Percentiles rank a stretch among this genome's conserved stretches.
phyloP scores from a whole-genome alignment of 2,888 invertebrate species.

The Xestia xanthographa region DNA sequence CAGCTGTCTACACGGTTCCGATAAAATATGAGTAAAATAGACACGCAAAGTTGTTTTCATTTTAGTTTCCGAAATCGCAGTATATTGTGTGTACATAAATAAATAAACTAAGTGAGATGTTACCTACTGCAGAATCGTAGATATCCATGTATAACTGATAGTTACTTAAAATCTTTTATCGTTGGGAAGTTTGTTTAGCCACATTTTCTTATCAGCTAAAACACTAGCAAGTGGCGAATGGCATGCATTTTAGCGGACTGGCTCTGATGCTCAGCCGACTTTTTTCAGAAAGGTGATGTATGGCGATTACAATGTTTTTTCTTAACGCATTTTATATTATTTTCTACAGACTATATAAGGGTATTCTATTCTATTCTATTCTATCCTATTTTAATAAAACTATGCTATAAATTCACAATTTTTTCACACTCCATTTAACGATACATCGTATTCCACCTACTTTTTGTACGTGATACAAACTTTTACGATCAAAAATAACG shows the following conservation, averaged over 20 bases:
- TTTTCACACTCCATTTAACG: slow-evolving; percentile 7
- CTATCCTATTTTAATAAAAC: too few relatives aligned
- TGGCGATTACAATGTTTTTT: background rate
- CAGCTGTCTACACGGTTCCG: background rate
- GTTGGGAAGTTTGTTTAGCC: background rate
- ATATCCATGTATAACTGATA: too few relatives aligned
- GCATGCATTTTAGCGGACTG: too few relatives aligned
- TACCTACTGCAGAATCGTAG: background rate
- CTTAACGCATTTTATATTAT: background rate
- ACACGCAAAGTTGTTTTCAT: background rate
- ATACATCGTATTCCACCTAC: background rate
- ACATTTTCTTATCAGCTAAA: background rate
- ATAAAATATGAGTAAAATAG: background rate
- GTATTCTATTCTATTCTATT: too few relatives aligned
- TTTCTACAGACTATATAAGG: too few relatives aligned
- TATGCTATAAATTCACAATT: background rate
- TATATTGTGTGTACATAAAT: too few relatives aligned
- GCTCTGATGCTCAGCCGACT: too few relatives aligned
- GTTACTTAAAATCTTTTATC: too few relatives aligned
- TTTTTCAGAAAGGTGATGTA: background rate
- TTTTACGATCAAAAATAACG: slow-evolving; percentile 14
- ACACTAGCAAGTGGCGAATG: background rate
- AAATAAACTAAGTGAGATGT: too few relatives aligned
- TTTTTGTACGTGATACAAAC: slow-evolving; percentile 26
- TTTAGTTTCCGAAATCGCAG: background rate